Base-by-base conservation (phyloP, 2,888 invertebrate genomes). In the Dysmachus trigonus region DNA sequence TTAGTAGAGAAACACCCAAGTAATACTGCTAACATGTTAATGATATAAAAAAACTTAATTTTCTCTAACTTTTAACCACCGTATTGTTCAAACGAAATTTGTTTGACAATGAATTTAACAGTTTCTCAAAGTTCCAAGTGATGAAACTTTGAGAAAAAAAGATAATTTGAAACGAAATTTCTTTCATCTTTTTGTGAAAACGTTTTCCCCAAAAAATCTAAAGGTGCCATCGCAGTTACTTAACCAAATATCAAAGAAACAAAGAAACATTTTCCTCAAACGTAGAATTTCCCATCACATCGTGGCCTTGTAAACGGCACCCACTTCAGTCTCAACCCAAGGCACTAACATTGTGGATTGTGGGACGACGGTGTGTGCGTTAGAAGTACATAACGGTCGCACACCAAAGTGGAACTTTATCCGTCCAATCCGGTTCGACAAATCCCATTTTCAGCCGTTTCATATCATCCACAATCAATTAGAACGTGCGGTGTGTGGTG, bases 241-340 rank as follows among this genome's bases (percentile, higher is more conserved):
- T 74, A 74, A 74, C 35, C 33, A 74, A 74, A 74, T n/a, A 74
- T 74, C 74, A 74, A 74, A 74, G 74, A 74, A 74, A 74, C 74
- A 35, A 35, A 74, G 35, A 74, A 22, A 35, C 35, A 27, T 22
- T 62, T 62, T 62, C 62, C 62, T 22, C 62, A 62, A 62, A 62
- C 62, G 62, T 22, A 74, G 22, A n/a, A 35, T 33, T 35, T 74
- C 35, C 74, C 74, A 74, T 74, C 77, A 18, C 41, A 41, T 41
- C 77, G 13, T 27, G 33, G 27, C 35, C 35, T 27, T 41, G 41
- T 27, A 22, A 62, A 62, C 62, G 22, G 62, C 62, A 62, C 62
- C 62, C 62, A 62, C 62, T 62, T 27, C 10, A 22, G 18, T 62
- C 62, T 22, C 79, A n/a, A 79, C 79, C 62, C 22, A 15, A 79